These are phyloP conservation scores for Stictocephala bisonia DNA, from an alignment of 2,888 invertebrate species.

Conservation along the genomic window DNA sequence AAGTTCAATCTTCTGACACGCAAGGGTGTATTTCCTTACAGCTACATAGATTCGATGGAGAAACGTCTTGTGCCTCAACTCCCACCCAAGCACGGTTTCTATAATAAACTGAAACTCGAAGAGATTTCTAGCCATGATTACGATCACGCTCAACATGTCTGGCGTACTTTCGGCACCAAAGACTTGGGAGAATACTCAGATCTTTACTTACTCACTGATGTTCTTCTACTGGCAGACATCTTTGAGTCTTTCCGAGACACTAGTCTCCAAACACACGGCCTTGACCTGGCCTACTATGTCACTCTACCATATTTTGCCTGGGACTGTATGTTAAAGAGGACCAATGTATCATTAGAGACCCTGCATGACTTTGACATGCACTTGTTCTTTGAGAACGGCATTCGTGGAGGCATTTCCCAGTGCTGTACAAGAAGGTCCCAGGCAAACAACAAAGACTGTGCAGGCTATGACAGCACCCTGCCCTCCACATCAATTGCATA, in stretches of 20 bases:
- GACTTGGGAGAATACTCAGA: slow-evolving; percentile 62
- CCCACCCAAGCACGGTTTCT: slow-evolving; percentile 55
- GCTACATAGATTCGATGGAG: slow-evolving; percentile 44
- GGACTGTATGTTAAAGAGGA: slow-evolving; percentile 60
- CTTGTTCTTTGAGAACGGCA: slow-evolving; percentile 45
- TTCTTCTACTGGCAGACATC: slow-evolving; percentile 62
- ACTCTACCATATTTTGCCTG: slow-evolving; percentile 59
- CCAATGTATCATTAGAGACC: slow-evolving; percentile 55
- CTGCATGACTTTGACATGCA: slow-evolving; percentile 49
- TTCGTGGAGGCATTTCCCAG: slow-evolving; percentile 35
- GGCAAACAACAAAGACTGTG: slow-evolving; percentile 8
- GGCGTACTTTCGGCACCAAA: slow-evolving; percentile 59
- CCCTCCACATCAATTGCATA: slow-evolving; percentile 45
- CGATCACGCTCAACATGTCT: slow-evolving; percentile 60
- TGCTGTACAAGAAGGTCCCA: slow-evolving; percentile 16
- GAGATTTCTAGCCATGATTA: slow-evolving; percentile 58
- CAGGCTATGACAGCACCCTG: slow-evolving; percentile 23
- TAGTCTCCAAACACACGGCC: slow-evolving; percentile 57
- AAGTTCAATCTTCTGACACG: slow-evolving; percentile 7
- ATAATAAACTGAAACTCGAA: slow-evolving; percentile 53
- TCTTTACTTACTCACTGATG: slow-evolving; percentile 62
- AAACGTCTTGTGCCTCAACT: slow-evolving; percentile 45
- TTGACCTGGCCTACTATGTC: slow-evolving; percentile 60
- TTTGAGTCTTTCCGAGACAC: slow-evolving; percentile 62
- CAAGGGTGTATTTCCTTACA: slow-evolving; percentile 57